Evolutionary conservation across 2,113 vertebrate species (phyloP).

Genomic region (Xiphias gladius): DNA sequence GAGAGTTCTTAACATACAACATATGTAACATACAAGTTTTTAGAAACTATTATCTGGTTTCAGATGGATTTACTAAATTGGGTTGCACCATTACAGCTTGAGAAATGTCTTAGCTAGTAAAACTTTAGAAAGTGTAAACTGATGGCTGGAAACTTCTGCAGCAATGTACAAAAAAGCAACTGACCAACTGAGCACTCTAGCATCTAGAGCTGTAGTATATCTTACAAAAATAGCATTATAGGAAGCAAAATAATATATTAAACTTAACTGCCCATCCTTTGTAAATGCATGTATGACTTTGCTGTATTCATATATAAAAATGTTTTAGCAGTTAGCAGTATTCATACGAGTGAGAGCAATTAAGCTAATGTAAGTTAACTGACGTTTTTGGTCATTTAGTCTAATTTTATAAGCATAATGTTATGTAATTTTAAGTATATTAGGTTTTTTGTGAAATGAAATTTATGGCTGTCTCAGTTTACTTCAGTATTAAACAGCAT

Average conservation of each 20-base stretch:
- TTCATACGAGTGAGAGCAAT: not conserved
- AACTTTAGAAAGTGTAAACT: not conserved
- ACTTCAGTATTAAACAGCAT: not conserved
- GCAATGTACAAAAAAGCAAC: not conserved
- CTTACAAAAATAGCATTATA: no score
- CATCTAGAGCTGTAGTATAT: no score
- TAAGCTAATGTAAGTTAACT: no score
- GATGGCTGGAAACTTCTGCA: not conserved
- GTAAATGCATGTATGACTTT: no score
- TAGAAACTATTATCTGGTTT: not conserved
- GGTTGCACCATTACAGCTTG: not conserved
- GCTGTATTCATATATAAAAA: no score
- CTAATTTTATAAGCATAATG: no score
- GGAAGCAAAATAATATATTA: no score
- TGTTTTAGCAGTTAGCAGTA: not conserved
- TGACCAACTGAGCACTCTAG: not conserved
- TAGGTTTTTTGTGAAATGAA: no score
- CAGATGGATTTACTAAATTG: no score
- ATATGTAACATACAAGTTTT: not conserved
- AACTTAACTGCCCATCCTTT: no score
- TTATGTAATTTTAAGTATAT: no score
- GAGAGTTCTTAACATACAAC: not conserved
- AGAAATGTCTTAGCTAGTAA: not conserved
- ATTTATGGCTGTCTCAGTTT: not conserved
- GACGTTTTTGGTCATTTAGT: no score